phyloP scores from a whole-genome alignment of 2,888 invertebrate species.

The Tenodera sinensis region DNA sequence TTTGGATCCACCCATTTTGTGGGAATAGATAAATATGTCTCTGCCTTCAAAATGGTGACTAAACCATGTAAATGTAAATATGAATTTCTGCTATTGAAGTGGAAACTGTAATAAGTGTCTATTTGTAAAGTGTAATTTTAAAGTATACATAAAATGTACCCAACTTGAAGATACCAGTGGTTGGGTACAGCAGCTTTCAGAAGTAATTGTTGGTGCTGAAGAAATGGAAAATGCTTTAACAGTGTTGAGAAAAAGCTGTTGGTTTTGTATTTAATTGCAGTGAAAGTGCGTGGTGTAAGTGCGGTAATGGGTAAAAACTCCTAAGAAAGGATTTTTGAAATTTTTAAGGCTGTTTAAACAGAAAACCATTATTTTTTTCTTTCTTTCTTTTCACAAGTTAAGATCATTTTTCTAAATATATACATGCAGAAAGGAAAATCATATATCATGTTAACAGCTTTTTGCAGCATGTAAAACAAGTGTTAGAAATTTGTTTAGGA shows the following conservation, averaged over 20 bases:
- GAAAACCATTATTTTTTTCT: not conserved
- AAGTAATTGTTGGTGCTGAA: not conserved
- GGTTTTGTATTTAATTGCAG: not conserved
- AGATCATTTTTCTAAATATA: not conserved
- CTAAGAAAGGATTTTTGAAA: too few species aligned
- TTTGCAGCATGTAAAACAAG: not conserved
- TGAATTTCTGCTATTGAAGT: not conserved
- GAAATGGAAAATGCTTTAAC: not conserved
- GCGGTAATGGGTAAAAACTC: not conserved
- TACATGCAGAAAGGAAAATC: too few species aligned
- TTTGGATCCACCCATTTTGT: not conserved
- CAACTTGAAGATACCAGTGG: not conserved
- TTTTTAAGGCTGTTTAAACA: not conserved
- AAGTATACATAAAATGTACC: not conserved
- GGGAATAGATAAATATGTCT: not conserved
- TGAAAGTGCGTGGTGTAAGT: not conserved
- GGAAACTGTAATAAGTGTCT: not conserved
- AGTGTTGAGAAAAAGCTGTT: not conserved
- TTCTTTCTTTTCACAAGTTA: not conserved
- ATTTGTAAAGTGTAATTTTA: not conserved
- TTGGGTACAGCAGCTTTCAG: not conserved
- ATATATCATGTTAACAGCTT: not conserved
- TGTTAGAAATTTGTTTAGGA: not conserved
- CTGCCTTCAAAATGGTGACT: not conserved
- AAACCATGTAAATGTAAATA: not conserved